A percentile compares a stretch with the other conserved stretches of the same genome.
phyloP scores from a whole-genome alignment of 2,797 vertebrate genomes.

The Sebastes matsubarae region DNA sequence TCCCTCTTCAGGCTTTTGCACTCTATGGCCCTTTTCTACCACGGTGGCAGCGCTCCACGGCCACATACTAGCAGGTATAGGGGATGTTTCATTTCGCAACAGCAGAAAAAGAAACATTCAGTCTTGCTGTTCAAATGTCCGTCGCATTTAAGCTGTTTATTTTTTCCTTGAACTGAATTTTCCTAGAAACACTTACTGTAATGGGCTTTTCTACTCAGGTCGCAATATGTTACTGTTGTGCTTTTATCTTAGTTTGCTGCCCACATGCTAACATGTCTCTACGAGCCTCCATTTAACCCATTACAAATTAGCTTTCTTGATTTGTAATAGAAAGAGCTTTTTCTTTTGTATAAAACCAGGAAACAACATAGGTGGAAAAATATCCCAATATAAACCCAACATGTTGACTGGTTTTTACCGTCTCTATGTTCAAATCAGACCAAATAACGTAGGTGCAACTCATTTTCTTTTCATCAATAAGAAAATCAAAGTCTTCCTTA shows the following conservation, averaged over 20 bases:
- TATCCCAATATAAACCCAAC: not conserved
- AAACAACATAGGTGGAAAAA: not conserved
- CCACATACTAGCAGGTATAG: slow-evolving; percentile 28
- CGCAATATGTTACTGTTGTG: slow-evolving; percentile 3
- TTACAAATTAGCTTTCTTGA: not conserved
- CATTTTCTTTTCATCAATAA: slow-evolving; percentile 6
- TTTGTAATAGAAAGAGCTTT: not conserved
- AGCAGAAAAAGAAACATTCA: slow-evolving; percentile 22
- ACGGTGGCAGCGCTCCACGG: slow-evolving; percentile 21
- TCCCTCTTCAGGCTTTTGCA: slow-evolving; percentile 45
- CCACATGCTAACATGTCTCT: slow-evolving; percentile 17
- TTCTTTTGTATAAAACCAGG: not conserved
- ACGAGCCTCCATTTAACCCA: slow-evolving; percentile 22
- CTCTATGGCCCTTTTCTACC: slow-evolving; percentile 33
- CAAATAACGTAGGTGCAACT: not conserved
- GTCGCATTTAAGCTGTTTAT: slow-evolving; percentile 26
- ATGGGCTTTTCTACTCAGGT: slow-evolving; percentile 24
- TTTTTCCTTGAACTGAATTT: slow-evolving; percentile 7
- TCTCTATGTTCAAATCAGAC: not conserved
- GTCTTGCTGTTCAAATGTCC: slow-evolving; percentile 4
- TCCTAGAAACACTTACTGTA: slow-evolving; percentile 29
- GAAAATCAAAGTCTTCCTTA: slow-evolving; percentile 17
- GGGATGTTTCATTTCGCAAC: slow-evolving; percentile 34
- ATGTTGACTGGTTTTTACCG: not conserved
- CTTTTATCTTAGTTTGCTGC: slow-evolving; percentile 24